Evolutionary conservation across 35 echinoderm and acorn worm genomes (phyloP).

Genomic region (Heliocidaris tuberculata): DNA sequence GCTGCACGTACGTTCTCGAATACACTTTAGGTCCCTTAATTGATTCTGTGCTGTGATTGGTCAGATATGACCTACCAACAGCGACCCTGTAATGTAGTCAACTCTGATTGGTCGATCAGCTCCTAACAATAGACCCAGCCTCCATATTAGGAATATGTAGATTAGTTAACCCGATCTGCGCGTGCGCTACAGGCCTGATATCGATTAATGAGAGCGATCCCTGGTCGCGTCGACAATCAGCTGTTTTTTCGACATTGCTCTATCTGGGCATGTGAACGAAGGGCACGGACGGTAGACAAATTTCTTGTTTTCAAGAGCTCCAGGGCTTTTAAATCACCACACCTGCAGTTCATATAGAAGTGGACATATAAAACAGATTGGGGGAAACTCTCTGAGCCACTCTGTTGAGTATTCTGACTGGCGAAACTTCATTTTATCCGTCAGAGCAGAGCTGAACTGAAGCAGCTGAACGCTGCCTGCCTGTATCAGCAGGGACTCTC

Average conservation of each 20-base stretch:
- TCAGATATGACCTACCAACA: conserved; percentile 10
- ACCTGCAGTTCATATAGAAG: background rate
- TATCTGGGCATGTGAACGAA: background rate
- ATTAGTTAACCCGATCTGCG: background rate
- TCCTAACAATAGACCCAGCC: background rate
- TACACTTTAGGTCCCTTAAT: background rate
- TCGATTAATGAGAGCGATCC: background rate
- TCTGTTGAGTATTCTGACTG: background rate
- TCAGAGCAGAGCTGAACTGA: background rate
- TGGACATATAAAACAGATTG: background rate
- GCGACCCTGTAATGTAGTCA: background rate
- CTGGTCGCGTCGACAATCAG: background rate
- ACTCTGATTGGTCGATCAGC: background rate
- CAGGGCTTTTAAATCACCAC: background rate
- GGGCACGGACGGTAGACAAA: background rate
- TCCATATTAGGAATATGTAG: background rate
- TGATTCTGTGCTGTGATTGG: background rate
- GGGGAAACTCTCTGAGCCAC: background rate
- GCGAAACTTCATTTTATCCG: background rate
- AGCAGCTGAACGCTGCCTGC: background rate
- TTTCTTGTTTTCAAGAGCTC: background rate
- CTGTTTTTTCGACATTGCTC: background rate
- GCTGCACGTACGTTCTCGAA: background rate
- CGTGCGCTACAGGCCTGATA: background rate
- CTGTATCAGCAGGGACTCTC: background rate